Conservation (phyloP, 2,113 vertebrate species). For the Equus quagga region DNA sequence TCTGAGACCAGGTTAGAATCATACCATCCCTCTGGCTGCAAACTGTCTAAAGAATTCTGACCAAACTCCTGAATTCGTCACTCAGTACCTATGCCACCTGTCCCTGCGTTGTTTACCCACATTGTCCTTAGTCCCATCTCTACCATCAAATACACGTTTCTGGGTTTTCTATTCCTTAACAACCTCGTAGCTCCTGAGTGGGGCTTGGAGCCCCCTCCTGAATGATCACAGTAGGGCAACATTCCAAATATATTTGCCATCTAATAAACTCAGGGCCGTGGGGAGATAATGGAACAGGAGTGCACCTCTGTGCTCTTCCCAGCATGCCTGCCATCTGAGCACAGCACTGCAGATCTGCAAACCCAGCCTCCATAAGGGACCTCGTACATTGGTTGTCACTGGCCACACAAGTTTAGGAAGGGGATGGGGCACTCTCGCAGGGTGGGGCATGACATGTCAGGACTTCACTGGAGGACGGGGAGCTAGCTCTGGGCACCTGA, state of each 20-base stretch:
- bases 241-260: conserved; percentile 39
- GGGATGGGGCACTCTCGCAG: background rate
- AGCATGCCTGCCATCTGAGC: background rate
- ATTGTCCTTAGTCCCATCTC: background rate
- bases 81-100: background rate
- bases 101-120: background rate
- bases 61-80: background rate
- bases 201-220: background rate
- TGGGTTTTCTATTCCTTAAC: background rate
- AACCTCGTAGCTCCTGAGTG: background rate
- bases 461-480: background rate
- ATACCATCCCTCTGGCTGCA: background rate
- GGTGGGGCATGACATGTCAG: background rate
- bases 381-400: background rate
- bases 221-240: accelerated
- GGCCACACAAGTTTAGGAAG: background rate
- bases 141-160: background rate
- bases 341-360: background rate
- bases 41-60: background rate
- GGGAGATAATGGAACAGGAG: background rate
- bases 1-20: background rate
- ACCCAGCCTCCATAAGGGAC: background rate
- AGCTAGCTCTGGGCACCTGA: background rate
- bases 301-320: background rate
- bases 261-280: background rate